Conservation (phyloP, 2,113 vertebrate species). For the Edolisoma coerulescens region DNA sequence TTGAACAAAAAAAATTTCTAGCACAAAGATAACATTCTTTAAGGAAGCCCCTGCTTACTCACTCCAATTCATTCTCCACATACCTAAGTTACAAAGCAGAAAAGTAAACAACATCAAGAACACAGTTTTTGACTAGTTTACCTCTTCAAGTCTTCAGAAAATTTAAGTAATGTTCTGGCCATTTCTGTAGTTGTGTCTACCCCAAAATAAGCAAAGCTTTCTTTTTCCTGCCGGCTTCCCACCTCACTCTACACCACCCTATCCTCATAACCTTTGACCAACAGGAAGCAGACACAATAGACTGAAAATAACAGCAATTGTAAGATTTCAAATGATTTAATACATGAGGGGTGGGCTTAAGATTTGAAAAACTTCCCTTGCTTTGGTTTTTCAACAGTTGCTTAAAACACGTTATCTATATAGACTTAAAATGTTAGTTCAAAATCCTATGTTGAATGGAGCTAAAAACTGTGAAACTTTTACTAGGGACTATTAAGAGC, state of each 20-base stretch:
- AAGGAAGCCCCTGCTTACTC: not conserved
- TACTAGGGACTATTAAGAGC: not conserved
- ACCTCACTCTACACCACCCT: slow-evolving; percentile 82
- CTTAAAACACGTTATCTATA: not conserved
- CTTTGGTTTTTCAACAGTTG: not conserved
- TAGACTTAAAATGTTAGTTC: not conserved
- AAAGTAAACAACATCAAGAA: not conserved
- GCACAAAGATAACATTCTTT: not conserved
- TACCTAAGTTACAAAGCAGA: not conserved
- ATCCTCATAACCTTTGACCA: slow-evolving; percentile 89
- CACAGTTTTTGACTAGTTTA: not conserved
- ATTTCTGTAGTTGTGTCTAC: slow-evolving; percentile 41
- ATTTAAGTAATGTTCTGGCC: not conserved
- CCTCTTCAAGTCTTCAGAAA: slow-evolving; percentile 54
- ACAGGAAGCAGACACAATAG: slow-evolving; percentile 94
- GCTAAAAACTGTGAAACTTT: not conserved
- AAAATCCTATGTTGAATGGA: not conserved
- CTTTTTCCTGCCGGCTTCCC: slow-evolving; percentile 74
- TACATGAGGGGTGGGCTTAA: slow-evolving; percentile 37
- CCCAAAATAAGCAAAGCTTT: slow-evolving; percentile 52
- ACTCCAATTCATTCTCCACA: not conserved
- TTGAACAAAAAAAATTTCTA: not conserved
- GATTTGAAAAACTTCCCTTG: not conserved
- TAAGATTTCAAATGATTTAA: slow-evolving; percentile 56
- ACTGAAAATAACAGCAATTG: slow-evolving; percentile 89